Conservation (phyloP, 2,113 vertebrate species). For the Polypterus bichir region DNA sequence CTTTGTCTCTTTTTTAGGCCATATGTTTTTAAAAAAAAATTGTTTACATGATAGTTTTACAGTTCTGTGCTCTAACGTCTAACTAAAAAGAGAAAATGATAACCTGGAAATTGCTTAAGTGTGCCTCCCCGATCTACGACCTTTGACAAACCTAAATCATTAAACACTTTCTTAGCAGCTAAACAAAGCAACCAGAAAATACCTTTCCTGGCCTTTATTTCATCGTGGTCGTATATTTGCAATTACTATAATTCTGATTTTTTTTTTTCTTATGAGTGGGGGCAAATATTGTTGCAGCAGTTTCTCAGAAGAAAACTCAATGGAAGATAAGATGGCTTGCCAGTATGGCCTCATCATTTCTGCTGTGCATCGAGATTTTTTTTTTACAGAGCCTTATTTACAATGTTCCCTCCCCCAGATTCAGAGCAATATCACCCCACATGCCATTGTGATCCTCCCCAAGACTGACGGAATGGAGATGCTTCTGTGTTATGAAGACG, state of each 20-base stretch:
- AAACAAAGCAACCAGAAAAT: slow-evolving; percentile 14
- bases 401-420: slow-evolving; percentile 59
- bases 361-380: slow-evolving; percentile 28
- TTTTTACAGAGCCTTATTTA: slow-evolving; percentile 27
- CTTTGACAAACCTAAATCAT: slow-evolving; percentile 24
- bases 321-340: slow-evolving; percentile 3
- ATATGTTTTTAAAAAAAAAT: too few species aligned
- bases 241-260: not conserved
- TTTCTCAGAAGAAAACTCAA: slow-evolving; percentile 33
- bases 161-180: not conserved
- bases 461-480: slow-evolving; percentile 99
- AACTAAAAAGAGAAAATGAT: too few species aligned
- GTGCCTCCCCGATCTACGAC: slow-evolving; percentile 26
- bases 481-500: slow-evolving; percentile 98
- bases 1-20: too few species aligned
- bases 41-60: too few species aligned
- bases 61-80: too few species aligned
- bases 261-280: slow-evolving; percentile 19
- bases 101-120: not conserved
- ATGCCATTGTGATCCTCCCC: slow-evolving; percentile 96
- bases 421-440: slow-evolving; percentile 95
- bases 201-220: not conserved
- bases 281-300: slow-evolving; percentile 54
- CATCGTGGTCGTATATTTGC: not conserved
- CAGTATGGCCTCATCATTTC: slow-evolving; percentile 18